phyloP scores from a whole-genome alignment of 92 coral and sea anemone genomes.

The Muricea muricata region DNA sequence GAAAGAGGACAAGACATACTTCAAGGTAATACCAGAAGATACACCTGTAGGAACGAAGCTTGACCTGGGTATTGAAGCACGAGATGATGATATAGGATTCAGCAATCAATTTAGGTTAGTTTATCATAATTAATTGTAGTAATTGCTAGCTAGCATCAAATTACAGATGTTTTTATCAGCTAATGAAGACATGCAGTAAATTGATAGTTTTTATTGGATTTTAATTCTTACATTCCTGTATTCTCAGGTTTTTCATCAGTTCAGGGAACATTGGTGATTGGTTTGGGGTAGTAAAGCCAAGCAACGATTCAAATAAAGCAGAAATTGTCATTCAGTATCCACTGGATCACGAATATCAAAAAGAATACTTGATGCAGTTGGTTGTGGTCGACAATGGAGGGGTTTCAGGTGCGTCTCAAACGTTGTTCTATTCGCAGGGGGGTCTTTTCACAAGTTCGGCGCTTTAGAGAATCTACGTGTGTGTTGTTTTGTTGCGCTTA shows the following conservation, averaged over 20 bases:
- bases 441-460: no score
- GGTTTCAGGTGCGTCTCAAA: neutral
- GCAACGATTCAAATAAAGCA: neutral
- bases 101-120: neutral
- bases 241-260: neutral
- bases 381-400: constrained; percentile 3
- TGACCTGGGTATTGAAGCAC: neutral
- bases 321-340: constrained; percentile 8
- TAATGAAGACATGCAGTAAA: no score
- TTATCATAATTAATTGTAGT: neutral
- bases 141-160: neutral
- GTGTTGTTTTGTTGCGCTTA: neutral
- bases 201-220: no score
- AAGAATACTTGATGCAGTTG: constrained; percentile 21
- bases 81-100: constrained; percentile 13
- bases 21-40: constrained; percentile 4
- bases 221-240: neutral
- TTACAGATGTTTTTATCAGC: no score
- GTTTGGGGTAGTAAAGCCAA: constrained; percentile 14
- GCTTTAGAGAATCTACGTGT: no score
- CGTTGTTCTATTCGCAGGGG: neutral
- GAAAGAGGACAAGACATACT: neutral
- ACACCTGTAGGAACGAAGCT: constrained; percentile 23
- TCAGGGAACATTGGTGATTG: constrained; percentile 31
- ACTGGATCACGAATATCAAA: constrained; percentile 32